Evolutionary conservation across 2,113 vertebrate species (phyloP).

Genomic region (Trichomycterus rosablanca): DNA sequence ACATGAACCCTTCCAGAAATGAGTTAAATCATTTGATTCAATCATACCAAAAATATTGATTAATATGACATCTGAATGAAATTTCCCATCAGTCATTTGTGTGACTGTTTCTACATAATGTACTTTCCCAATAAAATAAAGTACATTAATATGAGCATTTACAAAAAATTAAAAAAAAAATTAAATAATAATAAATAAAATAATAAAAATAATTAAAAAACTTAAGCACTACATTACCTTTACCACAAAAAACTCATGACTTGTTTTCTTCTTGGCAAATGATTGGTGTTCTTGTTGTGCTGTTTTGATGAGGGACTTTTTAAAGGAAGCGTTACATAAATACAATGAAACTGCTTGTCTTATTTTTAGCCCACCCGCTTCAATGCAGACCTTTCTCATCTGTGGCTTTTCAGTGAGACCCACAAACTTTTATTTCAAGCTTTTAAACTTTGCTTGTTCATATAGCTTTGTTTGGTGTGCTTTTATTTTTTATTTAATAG

Average conservation of each 20-base stretch:
- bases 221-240: not conserved
- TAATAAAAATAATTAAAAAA: too few relatives aligned
- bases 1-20: too few relatives aligned
- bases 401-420: conserved; percentile 37
- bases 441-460: conserved; percentile 18
- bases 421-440: conserved; percentile 36
- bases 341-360: conserved; percentile 43
- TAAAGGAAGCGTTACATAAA: conserved; percentile 50
- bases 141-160: not conserved
- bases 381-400: conserved; percentile 40
- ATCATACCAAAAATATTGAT: too few relatives aligned
- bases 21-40: too few relatives aligned
- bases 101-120: too few relatives aligned
- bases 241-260: not conserved
- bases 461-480: conserved; percentile 13
- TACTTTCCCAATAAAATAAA: not conserved
- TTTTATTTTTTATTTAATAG: conserved; percentile 25
- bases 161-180: not conserved
- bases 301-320: conserved; percentile 40
- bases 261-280: conserved; percentile 26
- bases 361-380: conserved; percentile 43
- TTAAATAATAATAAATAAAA: too few relatives aligned
- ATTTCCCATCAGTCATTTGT: too few relatives aligned
- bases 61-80: too few relatives aligned
- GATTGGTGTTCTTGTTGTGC: conserved; percentile 28